Percentiles rank a stretch among this genome's conserved stretches.
Conservation (phyloP, 2,888 invertebrate genomes). For the Plutella xylostella region DNA sequence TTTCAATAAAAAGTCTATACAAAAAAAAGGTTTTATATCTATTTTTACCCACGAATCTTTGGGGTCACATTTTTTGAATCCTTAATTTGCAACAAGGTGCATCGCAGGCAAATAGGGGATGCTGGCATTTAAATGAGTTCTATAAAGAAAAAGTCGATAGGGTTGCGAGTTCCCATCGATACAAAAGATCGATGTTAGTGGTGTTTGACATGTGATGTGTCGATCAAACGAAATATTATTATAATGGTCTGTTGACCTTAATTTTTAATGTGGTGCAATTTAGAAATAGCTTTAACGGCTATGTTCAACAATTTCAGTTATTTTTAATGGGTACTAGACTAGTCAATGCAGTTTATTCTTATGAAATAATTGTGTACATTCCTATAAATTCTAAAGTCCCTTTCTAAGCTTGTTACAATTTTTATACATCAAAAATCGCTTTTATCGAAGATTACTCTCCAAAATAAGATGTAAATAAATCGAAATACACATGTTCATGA, state of each 20-base stretch:
- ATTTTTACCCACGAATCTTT: slow-evolving; percentile 65
- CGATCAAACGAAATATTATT: slow-evolving; percentile 21
- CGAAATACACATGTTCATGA: too few relatives aligned
- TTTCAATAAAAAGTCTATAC: slow-evolving; percentile 62
- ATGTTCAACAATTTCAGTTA: too few relatives aligned
- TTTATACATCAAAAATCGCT: too few relatives aligned
- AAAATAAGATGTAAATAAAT: too few relatives aligned
- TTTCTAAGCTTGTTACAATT: too few relatives aligned
- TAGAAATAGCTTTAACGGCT: too few relatives aligned
- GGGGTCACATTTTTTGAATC: slow-evolving; percentile 63
- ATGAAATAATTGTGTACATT: too few relatives aligned
- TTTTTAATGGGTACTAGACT: too few relatives aligned
- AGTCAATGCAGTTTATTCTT: too few relatives aligned
- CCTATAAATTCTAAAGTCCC: too few relatives aligned
- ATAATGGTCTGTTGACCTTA: not conserved
- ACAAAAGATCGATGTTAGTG: slow-evolving; percentile 52
- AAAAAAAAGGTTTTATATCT: slow-evolving; percentile 51
- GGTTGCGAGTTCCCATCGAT: slow-evolving; percentile 53
- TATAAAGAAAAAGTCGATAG: slow-evolving; percentile 49
- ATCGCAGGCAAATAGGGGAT: slow-evolving; percentile 55
- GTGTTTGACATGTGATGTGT: slow-evolving; percentile 50
- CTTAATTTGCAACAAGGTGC: slow-evolving; percentile 71
- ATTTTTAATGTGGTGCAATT: not conserved
- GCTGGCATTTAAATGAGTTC: slow-evolving; percentile 58
- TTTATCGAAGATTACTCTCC: too few relatives aligned